phyloP scores from a whole-genome alignment of 2,888 invertebrate species.

The Tetragonula carbonaria region DNA sequence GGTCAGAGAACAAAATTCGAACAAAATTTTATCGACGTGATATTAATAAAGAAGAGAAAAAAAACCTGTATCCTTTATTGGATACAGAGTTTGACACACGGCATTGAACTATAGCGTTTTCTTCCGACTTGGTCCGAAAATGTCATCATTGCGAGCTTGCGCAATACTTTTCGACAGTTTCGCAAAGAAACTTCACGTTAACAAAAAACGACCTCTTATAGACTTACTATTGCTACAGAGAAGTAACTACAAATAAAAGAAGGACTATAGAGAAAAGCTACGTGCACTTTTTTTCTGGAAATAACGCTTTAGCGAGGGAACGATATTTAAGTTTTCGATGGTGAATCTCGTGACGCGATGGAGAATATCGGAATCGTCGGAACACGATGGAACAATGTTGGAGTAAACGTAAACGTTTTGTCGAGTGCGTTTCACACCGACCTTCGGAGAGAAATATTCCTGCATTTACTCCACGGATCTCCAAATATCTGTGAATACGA shows the following conservation, averaged over 20 bases:
- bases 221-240: constrained; percentile 49
- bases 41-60: neutral
- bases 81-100: constrained; percentile 15
- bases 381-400: constrained; percentile 6
- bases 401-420: neutral
- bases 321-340: neutral
- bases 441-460: neutral
- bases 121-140: neutral
- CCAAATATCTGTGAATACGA: no score
- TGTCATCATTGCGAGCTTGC: constrained; percentile 31
- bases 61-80: neutral
- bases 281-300: constrained; percentile 44
- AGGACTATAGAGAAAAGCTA: constrained; percentile 31
- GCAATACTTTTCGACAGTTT: constrained; percentile 54
- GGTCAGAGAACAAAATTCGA: neutral
- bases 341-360: neutral
- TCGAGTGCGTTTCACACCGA: neutral
- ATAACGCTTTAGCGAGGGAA: constrained; percentile 28
- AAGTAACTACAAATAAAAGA: constrained; percentile 50
- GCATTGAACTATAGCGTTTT: constrained; percentile 7
- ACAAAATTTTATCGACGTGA: neutral
- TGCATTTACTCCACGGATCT: no score
- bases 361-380: neutral
- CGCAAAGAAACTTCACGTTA: constrained; percentile 53
- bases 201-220: constrained; percentile 63